Conservation (phyloP, 2,113 vertebrate genomes). For the Atherinomorus stipes region DNA sequence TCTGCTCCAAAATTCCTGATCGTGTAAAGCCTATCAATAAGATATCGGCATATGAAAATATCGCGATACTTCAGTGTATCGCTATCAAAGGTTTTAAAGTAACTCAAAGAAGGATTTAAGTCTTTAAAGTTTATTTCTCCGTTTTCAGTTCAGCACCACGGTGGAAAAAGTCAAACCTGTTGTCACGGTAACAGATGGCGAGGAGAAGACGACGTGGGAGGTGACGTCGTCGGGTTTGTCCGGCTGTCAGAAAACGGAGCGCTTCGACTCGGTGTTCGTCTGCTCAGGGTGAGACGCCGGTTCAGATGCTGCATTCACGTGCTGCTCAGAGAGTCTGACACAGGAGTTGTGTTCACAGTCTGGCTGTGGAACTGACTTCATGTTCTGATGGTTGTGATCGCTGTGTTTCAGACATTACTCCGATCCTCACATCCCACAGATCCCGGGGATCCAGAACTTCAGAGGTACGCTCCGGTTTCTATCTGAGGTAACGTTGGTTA, state of each 20-base stretch:
- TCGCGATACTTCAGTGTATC: no score
- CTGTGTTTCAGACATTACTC: constrained; percentile 82
- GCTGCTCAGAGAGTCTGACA: no score
- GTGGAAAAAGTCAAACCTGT: constrained; percentile 77
- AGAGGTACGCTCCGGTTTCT: constrained; percentile 71
- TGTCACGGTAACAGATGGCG: constrained; percentile 36
- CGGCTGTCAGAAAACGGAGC: constrained; percentile 60
- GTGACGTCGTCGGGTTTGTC: constrained; percentile 69
- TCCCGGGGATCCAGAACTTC: constrained; percentile 83
- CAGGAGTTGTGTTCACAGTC: not conserved
- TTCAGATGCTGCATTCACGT: not conserved
- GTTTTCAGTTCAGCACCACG: constrained; percentile 69
- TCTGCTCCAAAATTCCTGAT: no score
- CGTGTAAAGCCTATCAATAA: no score
- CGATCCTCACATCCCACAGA: constrained; percentile 79
- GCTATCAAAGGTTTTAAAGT: no score
- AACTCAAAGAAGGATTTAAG: no score
- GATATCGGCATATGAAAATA: no score
- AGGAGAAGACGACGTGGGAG: constrained; percentile 66
- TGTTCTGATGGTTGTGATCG: constrained; percentile 3
- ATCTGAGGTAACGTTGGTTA: not conserved
- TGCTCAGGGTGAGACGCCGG: constrained; percentile 78
- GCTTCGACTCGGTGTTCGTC: constrained; percentile 78
- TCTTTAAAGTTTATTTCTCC: not conserved
- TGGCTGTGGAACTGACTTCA: accelerated